Base-by-base conservation (phyloP, 2,888 invertebrate species). In the Idaea straminata region DNA sequence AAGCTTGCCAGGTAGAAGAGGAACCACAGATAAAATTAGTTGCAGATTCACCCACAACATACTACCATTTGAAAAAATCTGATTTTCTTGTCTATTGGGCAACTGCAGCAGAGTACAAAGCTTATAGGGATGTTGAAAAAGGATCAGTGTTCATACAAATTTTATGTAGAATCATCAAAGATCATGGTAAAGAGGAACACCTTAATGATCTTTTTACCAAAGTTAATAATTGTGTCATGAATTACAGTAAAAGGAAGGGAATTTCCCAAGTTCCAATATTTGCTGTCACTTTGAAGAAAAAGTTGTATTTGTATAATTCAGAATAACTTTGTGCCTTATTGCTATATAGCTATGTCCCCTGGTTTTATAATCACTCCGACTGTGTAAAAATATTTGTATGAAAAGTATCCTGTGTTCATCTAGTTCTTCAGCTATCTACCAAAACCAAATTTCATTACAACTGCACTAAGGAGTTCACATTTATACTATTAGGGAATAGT, bases 51-150 rank as follows among this genome's bases (percentile, higher is more conserved):
- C 83, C 85, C 7, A 68, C 64, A 61, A 64, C 77, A 35, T 76
- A 69, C 64, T 77, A 76, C 69, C 78, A 83, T 63, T 73, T 88
- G 38, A 81, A 81, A 62, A 91, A 89, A 72, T 80, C 84, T 0
- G 87, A 92, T 73, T 88, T 89, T 59, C 78, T 92, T 5, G 81
- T 91, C 15, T 92, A 84, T 69, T 91, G 89, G 87, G 92, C 92
- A 0, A 92, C 92, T 25, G 87, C 90, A 61, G 89, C 91, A 5
- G 87, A 88, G 72, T 84, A 86, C 77, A 88, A 89, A 75, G 89
- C 92, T 4, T 91, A 78, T 63, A 86, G 92, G 74, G 75, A 83
- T 74, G 83, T 82, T 64, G 70, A 78, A 59, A 75, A 73, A 62
- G 93, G 93, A 0, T 88, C 92, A 10, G 77, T 92, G 70, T 93